phyloP scores from a whole-genome alignment of 2,113 vertebrate species.

The Balaenoptera acutorostrata region DNA sequence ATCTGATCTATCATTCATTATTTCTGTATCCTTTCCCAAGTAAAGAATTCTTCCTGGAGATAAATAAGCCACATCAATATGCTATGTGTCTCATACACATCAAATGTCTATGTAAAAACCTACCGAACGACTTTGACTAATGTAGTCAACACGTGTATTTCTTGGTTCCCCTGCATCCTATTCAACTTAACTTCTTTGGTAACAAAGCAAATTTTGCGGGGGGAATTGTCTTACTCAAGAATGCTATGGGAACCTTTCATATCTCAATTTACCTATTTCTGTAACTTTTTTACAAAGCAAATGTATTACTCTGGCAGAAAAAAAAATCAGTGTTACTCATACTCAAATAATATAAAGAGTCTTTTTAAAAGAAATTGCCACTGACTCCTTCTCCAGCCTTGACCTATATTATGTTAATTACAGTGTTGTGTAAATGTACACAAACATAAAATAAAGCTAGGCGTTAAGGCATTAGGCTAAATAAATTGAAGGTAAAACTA shows the following conservation, averaged over 20 bases:
- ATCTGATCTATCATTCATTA: background rate
- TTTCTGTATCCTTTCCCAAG: background rate
- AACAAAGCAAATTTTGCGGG: background rate
- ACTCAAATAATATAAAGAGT: background rate
- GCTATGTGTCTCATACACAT: background rate
- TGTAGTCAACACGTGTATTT: background rate
- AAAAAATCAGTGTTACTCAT: background rate
- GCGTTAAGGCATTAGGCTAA: background rate
- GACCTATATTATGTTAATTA: background rate
- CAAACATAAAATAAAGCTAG: background rate
- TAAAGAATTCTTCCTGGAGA: background rate
- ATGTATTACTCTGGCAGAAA: background rate
- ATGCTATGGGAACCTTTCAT: background rate
- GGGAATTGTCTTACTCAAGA: background rate
- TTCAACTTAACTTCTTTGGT: background rate
- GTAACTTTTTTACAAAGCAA: background rate
- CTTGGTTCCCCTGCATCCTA: background rate
- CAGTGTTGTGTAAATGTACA: background rate
- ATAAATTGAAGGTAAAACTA: background rate
- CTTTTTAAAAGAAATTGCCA: background rate
- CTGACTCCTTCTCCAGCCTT: background rate
- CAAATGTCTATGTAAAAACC: background rate
- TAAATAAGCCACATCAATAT: background rate
- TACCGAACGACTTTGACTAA: background rate
- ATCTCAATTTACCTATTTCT: background rate